Conservation (phyloP, 2,888 invertebrate genomes). For the Plebejus melissa region DNA sequence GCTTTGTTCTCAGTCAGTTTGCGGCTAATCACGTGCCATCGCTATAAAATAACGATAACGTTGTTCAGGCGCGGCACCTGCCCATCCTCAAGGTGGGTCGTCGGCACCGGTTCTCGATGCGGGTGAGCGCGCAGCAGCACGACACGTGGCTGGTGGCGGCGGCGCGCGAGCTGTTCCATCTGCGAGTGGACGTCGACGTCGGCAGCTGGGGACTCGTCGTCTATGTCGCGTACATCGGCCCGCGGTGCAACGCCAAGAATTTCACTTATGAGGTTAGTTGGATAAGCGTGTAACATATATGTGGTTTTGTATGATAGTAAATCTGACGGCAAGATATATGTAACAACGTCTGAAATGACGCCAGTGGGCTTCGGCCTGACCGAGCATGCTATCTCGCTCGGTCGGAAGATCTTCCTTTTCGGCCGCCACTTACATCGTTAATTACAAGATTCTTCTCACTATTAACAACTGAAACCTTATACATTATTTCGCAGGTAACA, state of each 20-base stretch:
- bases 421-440: too few species aligned
- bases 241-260: constrained; percentile 56
- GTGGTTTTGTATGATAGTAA: too few species aligned
- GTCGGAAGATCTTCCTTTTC: too few species aligned
- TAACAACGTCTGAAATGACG: too few species aligned
- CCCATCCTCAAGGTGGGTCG: constrained; percentile 53
- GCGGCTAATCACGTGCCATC: too few species aligned
- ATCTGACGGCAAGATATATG: too few species aligned
- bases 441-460: too few species aligned
- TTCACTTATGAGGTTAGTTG: constrained; percentile 57
- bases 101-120: constrained; percentile 55
- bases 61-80: constrained; percentile 42
- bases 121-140: constrained; percentile 57
- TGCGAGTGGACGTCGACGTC: constrained; percentile 59
- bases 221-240: constrained; percentile 66
- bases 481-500: constrained; percentile 46
- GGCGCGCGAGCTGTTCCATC: constrained; percentile 58
- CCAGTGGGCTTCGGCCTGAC: too few species aligned
- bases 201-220: constrained; percentile 59
- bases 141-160: constrained; percentile 60
- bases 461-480: neutral
- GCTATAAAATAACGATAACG: too few species aligned
- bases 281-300: neutral
- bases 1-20: too few species aligned
- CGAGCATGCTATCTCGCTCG: too few species aligned